Conservation (phyloP, 2,888 invertebrate species). For the Trissonchulus latispiculum region DNA sequence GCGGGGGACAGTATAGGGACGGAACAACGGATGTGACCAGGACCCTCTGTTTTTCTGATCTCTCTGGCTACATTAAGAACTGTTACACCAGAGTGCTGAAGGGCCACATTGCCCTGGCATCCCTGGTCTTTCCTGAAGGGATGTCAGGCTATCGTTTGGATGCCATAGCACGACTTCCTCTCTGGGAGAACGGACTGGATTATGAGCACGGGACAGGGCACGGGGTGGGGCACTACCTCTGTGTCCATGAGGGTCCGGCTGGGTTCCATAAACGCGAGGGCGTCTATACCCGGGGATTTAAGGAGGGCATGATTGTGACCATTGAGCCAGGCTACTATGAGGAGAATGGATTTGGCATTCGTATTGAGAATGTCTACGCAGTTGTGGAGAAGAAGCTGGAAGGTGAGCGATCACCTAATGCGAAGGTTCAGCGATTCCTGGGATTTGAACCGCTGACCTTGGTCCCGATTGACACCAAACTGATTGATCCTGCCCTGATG, state of each 20-base stretch:
- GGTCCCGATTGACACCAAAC: conserved; percentile 68
- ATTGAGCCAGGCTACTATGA: conserved; percentile 83
- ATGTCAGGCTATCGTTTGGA: conserved; percentile 54
- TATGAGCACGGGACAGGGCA: conserved; percentile 90
- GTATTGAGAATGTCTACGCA: conserved; percentile 76
- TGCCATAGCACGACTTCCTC: conserved; percentile 63
- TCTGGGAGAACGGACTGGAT: conserved; percentile 81
- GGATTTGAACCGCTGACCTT: conserved; percentile 74
- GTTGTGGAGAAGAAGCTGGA: conserved; percentile 55
- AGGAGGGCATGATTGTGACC: conserved; percentile 33
- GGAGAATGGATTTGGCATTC: conserved; percentile 73
- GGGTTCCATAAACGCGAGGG: conserved; percentile 26
- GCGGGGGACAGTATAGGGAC: conserved; percentile 87
- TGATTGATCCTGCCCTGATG: conserved; percentile 62
- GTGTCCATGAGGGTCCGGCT: conserved; percentile 68
- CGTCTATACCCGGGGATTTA: conserved; percentile 22
- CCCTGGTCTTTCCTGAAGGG: conserved; percentile 62
- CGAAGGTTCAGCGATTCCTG: conserved; percentile 50
- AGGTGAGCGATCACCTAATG: conserved; percentile 33
- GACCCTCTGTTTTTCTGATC: conserved; percentile 72
- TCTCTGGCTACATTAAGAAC: conserved; percentile 62
- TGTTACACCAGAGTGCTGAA: conserved; percentile 79
- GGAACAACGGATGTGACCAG: conserved; percentile 92
- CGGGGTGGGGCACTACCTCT: conserved; percentile 79
- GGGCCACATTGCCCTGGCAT: conserved; percentile 67